Evolutionary conservation across 2,888 invertebrate genomes (phyloP), one percentile per base, ranked within the genome.

Genomic region (Andrena praecox): DNA sequence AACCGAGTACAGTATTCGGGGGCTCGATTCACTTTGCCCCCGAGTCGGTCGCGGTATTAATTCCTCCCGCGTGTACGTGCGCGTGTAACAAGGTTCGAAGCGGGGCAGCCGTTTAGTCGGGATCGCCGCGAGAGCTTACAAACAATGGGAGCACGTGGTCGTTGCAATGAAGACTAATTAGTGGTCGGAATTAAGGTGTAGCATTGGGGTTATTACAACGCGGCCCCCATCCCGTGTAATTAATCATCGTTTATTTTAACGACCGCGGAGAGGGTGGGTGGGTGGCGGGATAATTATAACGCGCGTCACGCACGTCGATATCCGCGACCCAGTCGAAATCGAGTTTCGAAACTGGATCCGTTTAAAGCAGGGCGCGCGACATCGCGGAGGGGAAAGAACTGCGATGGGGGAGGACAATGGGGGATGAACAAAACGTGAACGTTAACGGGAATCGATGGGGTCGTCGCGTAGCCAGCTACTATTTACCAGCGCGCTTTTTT

Each of bases 231-330:
- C 42, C 42, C 29, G 50, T 31, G 64, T 68, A 69, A 82, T 82
- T 76, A 82, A 82, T 81, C 76, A 82, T 62, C 71, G 76, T 81
- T 82, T 67, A 71, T 75, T 35, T 33, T 20, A 56, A 31, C 66
- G 16, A 68, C 54, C 27, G 16, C 20, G 7, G 24, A 20, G 42
- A 1, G 16, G 54, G 35, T 1, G 31, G 27, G 8, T n/a, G 67
- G 50, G 20, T 20, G 10, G 52, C 27, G 27, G 8, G 12, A 16
- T 42, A 42, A 42, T 42, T 42, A 29, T 70, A 82, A 80, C 68
- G 59, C 60, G 33, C 20, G 54, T 56, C 72, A 63, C 54, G 29
- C 35, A 50, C 35, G 42, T 68, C 29, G 54, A 72, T 42, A 56
- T 29, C 24, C 27, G 50, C 33, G 60, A 33, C 2, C 27, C n/a